A percentile compares a stretch with the other conserved stretches of the same genome.
Conservation (phyloP, 2,113 vertebrate species). For the Heterotis niloticus region DNA sequence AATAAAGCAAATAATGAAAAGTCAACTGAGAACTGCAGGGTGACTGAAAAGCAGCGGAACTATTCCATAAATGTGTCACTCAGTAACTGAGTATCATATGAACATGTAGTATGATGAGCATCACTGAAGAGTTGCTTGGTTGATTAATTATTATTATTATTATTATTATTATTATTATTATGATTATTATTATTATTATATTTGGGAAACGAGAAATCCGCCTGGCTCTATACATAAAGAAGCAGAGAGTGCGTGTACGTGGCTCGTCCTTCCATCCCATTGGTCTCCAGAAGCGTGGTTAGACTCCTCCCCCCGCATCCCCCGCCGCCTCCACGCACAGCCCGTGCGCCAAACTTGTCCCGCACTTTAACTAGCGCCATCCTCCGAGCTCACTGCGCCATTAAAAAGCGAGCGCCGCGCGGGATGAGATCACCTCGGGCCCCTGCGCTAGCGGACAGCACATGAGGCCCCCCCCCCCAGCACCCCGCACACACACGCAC, state of each 20-base stretch:
- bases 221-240: not conserved
- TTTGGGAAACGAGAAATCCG: not conserved
- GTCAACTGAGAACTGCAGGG: no score
- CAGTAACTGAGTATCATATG: no score
- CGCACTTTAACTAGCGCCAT: slow-evolving; percentile 62
- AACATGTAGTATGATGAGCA: no score
- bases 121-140: no score
- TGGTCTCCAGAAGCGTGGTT: slow-evolving; percentile 62
- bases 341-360: slow-evolving; percentile 55
- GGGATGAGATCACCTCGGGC: slow-evolving; percentile 49
- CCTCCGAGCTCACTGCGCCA: slow-evolving; percentile 52
- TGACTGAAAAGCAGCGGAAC: no score
- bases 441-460: slow-evolving; percentile 39
- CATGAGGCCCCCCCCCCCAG: slow-evolving; percentile 38
- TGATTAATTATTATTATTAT: no score
- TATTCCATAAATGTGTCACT: no score
- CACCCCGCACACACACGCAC: no score
- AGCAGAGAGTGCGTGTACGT: slow-evolving; percentile 25
- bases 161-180: no score
- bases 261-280: slow-evolving; percentile 48
- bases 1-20: no score
- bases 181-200: no score
- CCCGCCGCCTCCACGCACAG: slow-evolving; percentile 46
- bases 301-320: slow-evolving; percentile 54
- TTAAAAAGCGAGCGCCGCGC: slow-evolving; percentile 44